Conservation (phyloP, 2,113 vertebrate species). For the Microcebus jonahi region DNA sequence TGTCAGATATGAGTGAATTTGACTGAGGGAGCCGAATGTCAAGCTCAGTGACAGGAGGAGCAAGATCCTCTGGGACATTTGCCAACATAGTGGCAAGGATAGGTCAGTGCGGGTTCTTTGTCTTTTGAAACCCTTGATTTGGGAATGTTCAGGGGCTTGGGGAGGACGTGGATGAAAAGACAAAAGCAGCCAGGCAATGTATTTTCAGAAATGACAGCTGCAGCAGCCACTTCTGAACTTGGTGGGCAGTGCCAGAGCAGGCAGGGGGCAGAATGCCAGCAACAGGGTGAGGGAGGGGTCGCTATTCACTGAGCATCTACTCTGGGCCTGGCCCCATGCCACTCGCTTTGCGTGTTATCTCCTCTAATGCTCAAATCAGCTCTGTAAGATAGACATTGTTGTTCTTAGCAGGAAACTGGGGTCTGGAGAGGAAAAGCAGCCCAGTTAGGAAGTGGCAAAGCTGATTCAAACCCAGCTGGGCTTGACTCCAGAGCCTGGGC, state of each 20-base stretch:
- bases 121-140: constrained; percentile 45
- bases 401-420: background rate
- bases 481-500: background rate
- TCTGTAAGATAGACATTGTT: background rate
- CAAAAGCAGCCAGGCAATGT: constrained; percentile 22
- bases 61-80: background rate
- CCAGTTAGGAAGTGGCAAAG: background rate
- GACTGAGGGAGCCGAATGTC: constrained; percentile 45
- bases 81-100: background rate
- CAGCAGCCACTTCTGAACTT: constrained; percentile 45
- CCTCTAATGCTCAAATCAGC: background rate
- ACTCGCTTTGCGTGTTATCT: background rate
- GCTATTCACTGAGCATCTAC: background rate
- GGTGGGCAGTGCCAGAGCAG: background rate
- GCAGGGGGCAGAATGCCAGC: background rate
- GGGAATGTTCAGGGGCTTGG: constrained; percentile 19
- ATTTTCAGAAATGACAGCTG: constrained; percentile 63
- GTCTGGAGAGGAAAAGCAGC: background rate
- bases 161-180: constrained; percentile 20
- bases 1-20: constrained; percentile 46
- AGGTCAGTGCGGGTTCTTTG: constrained; percentile 38
- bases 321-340: background rate
- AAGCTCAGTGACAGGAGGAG: background rate
- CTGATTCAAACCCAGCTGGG: background rate
- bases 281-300: background rate